Percentiles rank a stretch among this genome's conserved stretches.
Conservation (phyloP, 2,113 vertebrate species). For the Hyaena hyaena region DNA sequence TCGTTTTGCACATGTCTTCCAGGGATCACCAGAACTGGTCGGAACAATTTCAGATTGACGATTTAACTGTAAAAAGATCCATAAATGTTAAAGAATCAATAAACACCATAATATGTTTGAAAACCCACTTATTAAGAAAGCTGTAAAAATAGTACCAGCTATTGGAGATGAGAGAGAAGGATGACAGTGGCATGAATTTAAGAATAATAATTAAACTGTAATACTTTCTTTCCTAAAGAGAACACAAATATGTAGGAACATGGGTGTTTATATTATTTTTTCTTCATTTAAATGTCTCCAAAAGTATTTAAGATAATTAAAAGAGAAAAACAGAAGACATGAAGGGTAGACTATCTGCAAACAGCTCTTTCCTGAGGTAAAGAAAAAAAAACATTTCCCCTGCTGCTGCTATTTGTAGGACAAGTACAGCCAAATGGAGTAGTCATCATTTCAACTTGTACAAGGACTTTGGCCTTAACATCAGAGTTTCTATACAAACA, state of each 20-base stretch:
- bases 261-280: neutral
- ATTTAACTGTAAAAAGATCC: constrained; percentile 82
- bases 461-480: neutral
- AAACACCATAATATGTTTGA: neutral
- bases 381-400: neutral
- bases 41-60: constrained; percentile 87
- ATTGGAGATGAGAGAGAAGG: neutral
- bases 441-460: neutral
- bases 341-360: neutral
- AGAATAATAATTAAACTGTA: neutral
- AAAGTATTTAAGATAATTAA: constrained; percentile 44
- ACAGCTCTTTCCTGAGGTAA: neutral
- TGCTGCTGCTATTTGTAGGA: neutral
- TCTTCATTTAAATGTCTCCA: constrained; percentile 1
- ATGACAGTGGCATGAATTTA: neutral
- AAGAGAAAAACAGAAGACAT: neutral
- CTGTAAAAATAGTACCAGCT: neutral
- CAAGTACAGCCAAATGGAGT: neutral
- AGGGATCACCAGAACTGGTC: constrained; percentile 80
- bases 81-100: constrained; percentile 39
- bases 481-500: neutral
- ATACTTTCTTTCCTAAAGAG: neutral
- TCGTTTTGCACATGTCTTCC: constrained; percentile 91
- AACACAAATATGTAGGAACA: constrained; percentile 2
- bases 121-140: constrained; percentile 28